These are phyloP conservation scores for Brienomyrus longianalis DNA, from an alignment of 2,113 vertebrate genomes.

Conservation along the genomic window DNA sequence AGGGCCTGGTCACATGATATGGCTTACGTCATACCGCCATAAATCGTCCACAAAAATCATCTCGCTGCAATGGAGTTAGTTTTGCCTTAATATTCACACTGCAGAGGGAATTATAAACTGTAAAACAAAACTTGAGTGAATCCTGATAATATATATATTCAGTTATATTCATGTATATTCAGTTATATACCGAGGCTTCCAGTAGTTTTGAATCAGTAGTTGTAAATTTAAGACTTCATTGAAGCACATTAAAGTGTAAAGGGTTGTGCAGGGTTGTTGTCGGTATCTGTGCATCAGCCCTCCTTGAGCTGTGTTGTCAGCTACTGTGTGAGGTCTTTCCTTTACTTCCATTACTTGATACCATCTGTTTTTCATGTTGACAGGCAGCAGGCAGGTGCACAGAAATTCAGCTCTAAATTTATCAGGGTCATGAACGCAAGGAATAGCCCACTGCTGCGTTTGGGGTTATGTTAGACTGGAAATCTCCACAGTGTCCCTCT, in stretches of 20 bases:
- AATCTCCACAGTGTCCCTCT: not conserved
- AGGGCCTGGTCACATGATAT: not conserved
- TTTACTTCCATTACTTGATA: constrained; percentile 16
- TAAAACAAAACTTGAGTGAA: not conserved
- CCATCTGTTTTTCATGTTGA: constrained; percentile 34
- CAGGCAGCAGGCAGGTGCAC: constrained; percentile 54
- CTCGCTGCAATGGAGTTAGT: not conserved
- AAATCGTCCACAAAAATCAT: not conserved
- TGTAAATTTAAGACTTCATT: not conserved
- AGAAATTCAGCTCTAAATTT: constrained; percentile 55
- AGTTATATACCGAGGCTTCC: not conserved
- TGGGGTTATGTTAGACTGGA: not conserved
- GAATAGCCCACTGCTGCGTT: constrained; percentile 2
- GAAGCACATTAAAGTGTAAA: not conserved
- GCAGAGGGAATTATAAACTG: not conserved
- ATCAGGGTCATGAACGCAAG: constrained; percentile 30
- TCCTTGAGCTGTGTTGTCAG: not conserved
- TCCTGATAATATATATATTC: not conserved
- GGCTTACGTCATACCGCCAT: not conserved
- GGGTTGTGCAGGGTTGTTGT: not conserved
- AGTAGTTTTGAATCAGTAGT: not conserved
- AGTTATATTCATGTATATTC: not conserved
- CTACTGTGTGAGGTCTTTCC: constrained; percentile 31
- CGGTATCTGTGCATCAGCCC: not conserved
- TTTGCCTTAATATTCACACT: not conserved